These are phyloP conservation scores for Squalus acanthias DNA, from an alignment of 2,797 vertebrate species.

Conservation along the genomic window DNA sequence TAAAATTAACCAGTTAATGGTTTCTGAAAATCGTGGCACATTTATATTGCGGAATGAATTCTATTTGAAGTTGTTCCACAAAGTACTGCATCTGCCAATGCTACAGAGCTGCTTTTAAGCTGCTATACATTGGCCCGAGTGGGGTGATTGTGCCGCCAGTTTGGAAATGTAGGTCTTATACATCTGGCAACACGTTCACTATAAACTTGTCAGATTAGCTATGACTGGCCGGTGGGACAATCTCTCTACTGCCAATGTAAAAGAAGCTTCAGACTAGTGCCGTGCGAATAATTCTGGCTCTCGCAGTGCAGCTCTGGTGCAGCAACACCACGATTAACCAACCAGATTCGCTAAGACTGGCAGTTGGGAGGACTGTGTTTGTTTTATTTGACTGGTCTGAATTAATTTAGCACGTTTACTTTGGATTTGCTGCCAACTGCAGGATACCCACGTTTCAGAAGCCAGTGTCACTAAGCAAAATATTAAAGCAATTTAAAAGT, in stretches of 20 bases:
- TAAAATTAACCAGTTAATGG: neutral
- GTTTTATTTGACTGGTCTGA: neutral
- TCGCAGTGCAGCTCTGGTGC: neutral
- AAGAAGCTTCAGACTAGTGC: neutral
- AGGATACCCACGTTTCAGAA: neutral
- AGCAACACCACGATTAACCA: neutral
- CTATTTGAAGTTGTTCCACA: neutral
- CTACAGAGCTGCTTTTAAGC: neutral
- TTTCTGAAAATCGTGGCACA: neutral
- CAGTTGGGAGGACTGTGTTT: neutral
- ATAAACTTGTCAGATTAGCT: neutral
- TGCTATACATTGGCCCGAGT: neutral
- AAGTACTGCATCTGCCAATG: neutral
- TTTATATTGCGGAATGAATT: neutral
- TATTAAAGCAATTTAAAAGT: neutral
- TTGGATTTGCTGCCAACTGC: neutral
- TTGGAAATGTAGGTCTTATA: neutral
- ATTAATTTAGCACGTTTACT: neutral
- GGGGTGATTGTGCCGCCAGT: neutral
- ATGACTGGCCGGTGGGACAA: neutral
- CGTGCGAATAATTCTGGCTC: neutral
- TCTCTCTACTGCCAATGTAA: neutral
- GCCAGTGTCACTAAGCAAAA: neutral
- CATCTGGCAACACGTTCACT: neutral
- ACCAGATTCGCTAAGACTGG: neutral